phyloP scores from a whole-genome alignment of 2,113 vertebrate genomes.

The Alaudala cheleensis region DNA sequence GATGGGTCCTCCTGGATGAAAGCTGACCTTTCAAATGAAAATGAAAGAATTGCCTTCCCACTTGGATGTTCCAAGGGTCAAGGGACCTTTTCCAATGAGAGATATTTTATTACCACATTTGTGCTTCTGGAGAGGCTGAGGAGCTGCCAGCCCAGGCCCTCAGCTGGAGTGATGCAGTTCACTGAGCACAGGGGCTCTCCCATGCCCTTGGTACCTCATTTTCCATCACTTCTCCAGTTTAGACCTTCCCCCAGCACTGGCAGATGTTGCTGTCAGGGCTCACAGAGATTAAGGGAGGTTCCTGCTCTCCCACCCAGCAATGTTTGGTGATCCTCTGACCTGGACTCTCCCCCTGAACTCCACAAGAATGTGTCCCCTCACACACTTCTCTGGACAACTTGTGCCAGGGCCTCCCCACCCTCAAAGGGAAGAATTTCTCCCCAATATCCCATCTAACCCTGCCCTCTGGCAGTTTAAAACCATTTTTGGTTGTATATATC shows the following conservation, averaged over 20 bases:
- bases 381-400: not conserved
- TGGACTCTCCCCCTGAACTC: not conserved
- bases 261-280: not conserved
- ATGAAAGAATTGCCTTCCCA: not conserved
- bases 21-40: not conserved
- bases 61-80: not conserved
- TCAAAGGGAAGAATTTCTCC: not conserved
- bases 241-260: no score
- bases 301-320: not conserved
- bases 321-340: not conserved
- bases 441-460: not conserved
- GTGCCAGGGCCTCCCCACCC: not conserved
- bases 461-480: not conserved
- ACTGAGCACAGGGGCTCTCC: not conserved
- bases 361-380: rapidly evolving
- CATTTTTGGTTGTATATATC: not conserved
- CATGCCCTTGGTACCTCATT: rapidly evolving
- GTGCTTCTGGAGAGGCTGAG: not conserved
- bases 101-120: not conserved
- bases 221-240: not conserved
- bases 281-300: not conserved
- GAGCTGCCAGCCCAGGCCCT: not conserved
- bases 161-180: not conserved
- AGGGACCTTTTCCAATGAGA: not conserved
- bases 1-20: not conserved